Base-by-base conservation (phyloP, 2,797 vertebrate genomes). In the Myotis planiceps region DNA sequence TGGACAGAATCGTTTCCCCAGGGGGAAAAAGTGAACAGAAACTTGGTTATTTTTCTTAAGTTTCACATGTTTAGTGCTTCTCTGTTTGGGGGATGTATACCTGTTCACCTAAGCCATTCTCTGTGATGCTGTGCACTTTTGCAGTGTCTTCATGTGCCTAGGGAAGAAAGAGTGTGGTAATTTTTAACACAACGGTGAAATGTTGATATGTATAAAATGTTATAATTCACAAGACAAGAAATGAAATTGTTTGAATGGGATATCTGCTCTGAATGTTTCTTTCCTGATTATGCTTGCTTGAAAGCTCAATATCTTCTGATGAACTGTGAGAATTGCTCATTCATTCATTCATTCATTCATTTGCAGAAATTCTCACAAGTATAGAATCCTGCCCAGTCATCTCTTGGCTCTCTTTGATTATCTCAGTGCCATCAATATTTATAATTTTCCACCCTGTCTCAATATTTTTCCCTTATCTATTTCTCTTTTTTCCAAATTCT, bases 21-120 rank as follows among this genome's bases (percentile, higher is more conserved):
- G 1, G 13, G 29, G 58, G 10, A 2, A 19, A 27, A 60, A 32
- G 18, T 6, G 27, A 60, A 39, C 51, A 69, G 15, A 82, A 89
- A 37, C 53, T 79, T 65, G n/a, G 18, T 68, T 34, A 27, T 82
- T 79, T 93, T 95, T 63, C 63, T 47, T 47, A n/a, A 91, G 51
- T 94, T 85, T 95, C 53, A 18, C 4, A 25, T 29, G 55, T 85
- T 90, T 53, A 32, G 45, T 51, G 16, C 29, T n/a, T 85, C 82
- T 72, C 23, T 47, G 8, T 58, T 19, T 29, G 27, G 39, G 23
- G 21, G 47, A 10, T 13, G 4, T 19, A 0, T 25, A 83, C 23
- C 45, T 74, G 9, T 86, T 66, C 53, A 12, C 8, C 10, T 23
- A 42, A 55, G 37, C 21, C 9, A 0, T 5, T 78, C 29, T 87